Evolutionary conservation across 2,888 invertebrate species (phyloP).

Genomic region (Eurytoma californica): DNA sequence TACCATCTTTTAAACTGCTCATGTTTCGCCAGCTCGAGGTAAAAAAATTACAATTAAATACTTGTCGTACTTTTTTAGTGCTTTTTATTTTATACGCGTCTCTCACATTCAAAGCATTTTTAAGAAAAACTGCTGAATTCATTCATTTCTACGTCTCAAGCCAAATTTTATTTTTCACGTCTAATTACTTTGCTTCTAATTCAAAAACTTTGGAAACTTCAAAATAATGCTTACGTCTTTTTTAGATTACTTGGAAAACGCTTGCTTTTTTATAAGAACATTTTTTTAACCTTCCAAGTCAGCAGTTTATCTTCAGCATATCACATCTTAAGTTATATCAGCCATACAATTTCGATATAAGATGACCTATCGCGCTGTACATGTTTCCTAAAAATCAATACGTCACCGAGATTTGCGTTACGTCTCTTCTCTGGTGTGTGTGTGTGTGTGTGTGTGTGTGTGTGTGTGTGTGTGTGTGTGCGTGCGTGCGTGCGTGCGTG

Average conservation of each 20-base stretch:
- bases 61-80: neutral
- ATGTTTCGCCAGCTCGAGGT: slow-evolving; percentile 44
- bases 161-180: too few species aligned
- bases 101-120: slow-evolving; percentile 33
- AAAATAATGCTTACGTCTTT: too few species aligned
- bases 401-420: neutral
- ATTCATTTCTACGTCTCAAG: neutral
- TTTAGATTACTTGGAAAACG: too few species aligned
- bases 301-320: slow-evolving; percentile 38
- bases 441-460: slow-evolving; percentile 18
- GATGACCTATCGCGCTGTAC: slow-evolving; percentile 30
- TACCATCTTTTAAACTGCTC: slow-evolving; percentile 1
- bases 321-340: slow-evolving; percentile 37
- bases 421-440: slow-evolving; percentile 9
- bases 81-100: slow-evolving; percentile 22
- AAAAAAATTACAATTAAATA: slow-evolving; percentile 36
- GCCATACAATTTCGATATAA: slow-evolving; percentile 32
- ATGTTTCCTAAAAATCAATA: slow-evolving; percentile 42
- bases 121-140: slow-evolving; percentile 30
- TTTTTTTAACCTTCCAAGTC: slow-evolving; percentile 1
- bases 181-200: too few species aligned
- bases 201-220: too few species aligned
- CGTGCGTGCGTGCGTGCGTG: slow-evolving; percentile 29
- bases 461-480: neutral
- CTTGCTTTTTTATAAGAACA: too few species aligned